Evolutionary conservation across 2,113 vertebrate genomes (phyloP).

Genomic region (Rhinichthys klamathensis): DNA sequence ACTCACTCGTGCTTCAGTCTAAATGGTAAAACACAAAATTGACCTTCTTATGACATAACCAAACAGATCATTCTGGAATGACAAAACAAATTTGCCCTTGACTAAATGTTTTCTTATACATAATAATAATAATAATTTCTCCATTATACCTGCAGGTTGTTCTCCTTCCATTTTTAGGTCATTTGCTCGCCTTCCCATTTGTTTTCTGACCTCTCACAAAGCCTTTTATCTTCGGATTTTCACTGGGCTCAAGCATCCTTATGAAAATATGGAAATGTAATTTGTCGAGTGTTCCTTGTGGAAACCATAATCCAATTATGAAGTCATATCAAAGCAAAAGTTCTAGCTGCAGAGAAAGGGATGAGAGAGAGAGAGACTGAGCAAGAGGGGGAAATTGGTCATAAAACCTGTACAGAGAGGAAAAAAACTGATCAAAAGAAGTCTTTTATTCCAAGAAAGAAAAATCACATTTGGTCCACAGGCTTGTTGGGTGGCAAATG

Average conservation of each 20-base stretch:
- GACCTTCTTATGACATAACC: no score
- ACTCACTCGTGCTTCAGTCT: no score
- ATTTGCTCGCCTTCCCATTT: constrained; percentile 7
- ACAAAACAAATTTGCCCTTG: neutral
- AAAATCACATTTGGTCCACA: constrained; percentile 49
- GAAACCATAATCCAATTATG: constrained; percentile 64
- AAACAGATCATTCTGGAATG: neutral
- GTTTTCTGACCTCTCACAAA: constrained; percentile 20
- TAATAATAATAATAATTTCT: neutral
- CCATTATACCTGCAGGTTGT: neutral
- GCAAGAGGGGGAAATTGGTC: constrained; percentile 41
- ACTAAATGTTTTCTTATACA: neutral
- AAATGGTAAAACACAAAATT: no score
- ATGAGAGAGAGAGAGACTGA: constrained; percentile 3
- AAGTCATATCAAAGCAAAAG: constrained; percentile 62
- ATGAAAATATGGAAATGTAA: constrained; percentile 62
- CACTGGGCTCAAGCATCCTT: constrained; percentile 46
- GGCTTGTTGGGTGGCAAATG: constrained; percentile 47
- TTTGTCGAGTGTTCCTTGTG: constrained; percentile 58
- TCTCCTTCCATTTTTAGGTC: neutral
- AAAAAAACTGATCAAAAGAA: constrained; percentile 59
- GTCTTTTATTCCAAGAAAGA: constrained; percentile 55
- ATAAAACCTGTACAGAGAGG: constrained; percentile 35
- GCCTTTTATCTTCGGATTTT: constrained; percentile 53
- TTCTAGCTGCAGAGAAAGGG: constrained; percentile 46